Percentiles rank a stretch among this genome's conserved stretches.
Evolutionary conservation across 2,888 invertebrate species (phyloP).

Genomic region (Pemphredon lugubris): DNA sequence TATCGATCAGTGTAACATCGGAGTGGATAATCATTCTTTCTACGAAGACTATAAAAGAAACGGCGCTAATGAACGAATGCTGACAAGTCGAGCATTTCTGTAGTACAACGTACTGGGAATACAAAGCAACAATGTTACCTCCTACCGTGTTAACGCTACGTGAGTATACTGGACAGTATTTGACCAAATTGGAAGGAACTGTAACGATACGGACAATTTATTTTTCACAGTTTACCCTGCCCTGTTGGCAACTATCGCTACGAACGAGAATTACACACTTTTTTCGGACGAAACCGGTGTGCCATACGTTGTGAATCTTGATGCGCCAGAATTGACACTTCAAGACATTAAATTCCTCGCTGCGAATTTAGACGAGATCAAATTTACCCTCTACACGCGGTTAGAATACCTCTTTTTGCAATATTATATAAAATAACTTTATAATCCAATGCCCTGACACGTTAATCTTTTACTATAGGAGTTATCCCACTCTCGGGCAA

Average conservation of each 20-base stretch:
- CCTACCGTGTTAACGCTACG: no score
- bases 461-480: slow-evolving; percentile 22
- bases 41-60: slow-evolving; percentile 47
- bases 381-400: slow-evolving; percentile 53
- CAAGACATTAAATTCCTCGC: not conserved
- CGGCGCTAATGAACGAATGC: not conserved
- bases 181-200: not conserved
- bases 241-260: slow-evolving; percentile 19
- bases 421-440: no score
- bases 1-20: slow-evolving; percentile 29
- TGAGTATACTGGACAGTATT: no score
- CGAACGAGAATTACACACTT: slow-evolving; percentile 9
- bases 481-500: slow-evolving; percentile 23
- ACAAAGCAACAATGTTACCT: slow-evolving; percentile 13
- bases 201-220: not conserved
- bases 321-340: not conserved
- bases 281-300: slow-evolving; percentile 33
- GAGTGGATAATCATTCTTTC: slow-evolving; percentile 11
- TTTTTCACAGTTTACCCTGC: slow-evolving; percentile 46
- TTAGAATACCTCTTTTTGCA: slow-evolving; percentile 20
- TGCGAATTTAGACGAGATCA: not conserved
- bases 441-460: no score
- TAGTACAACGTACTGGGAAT: not conserved
- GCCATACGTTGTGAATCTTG: slow-evolving; percentile 10
- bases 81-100: not conserved